Evolutionary conservation across 2,113 vertebrate genomes (phyloP).

Genomic region (Perca schrenkii): DNA sequence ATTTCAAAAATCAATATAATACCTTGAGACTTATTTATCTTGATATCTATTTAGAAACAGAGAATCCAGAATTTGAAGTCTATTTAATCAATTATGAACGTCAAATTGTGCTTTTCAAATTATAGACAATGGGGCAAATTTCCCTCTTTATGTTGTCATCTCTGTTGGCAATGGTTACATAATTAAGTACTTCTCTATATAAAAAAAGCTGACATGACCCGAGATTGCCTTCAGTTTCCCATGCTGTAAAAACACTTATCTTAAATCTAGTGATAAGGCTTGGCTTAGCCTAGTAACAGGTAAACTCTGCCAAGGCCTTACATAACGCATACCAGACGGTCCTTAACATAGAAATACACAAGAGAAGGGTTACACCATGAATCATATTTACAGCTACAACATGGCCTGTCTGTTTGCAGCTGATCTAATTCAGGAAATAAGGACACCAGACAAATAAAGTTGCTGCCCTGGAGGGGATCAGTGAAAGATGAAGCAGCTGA

Average conservation of each 20-base stretch:
- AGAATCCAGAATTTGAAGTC: not conserved
- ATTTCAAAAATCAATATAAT: not conserved
- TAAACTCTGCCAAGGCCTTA: slow-evolving; percentile 43
- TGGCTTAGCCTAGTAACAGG: slow-evolving; percentile 55
- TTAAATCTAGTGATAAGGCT: slow-evolving; percentile 62
- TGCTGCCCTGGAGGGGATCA: slow-evolving; percentile 1
- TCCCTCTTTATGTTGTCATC: not conserved
- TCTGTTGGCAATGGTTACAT: not conserved
- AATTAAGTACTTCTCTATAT: not conserved
- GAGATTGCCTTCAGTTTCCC: slow-evolving; percentile 11
- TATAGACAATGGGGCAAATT: not conserved
- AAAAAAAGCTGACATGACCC: not conserved
- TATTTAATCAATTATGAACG: not conserved
- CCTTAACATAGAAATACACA: slow-evolving; percentile 26
- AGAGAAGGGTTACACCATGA: not conserved
- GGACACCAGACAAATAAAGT: slow-evolving; percentile 40
- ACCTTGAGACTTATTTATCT: not conserved
- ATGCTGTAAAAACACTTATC: slow-evolving; percentile 51
- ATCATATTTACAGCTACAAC: slow-evolving; percentile 36
- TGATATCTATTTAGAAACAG: not conserved
- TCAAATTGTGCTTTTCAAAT: slow-evolving; percentile 1
- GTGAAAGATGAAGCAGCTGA: slow-evolving; percentile 7
- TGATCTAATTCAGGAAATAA: slow-evolving; percentile 55
- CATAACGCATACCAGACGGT: slow-evolving; percentile 41
- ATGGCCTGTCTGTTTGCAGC: slow-evolving; percentile 11